Evolutionary conservation across 1,140 invertebrate genomes (phyloP).

Genomic region (Cecropterus lyciades): DNA sequence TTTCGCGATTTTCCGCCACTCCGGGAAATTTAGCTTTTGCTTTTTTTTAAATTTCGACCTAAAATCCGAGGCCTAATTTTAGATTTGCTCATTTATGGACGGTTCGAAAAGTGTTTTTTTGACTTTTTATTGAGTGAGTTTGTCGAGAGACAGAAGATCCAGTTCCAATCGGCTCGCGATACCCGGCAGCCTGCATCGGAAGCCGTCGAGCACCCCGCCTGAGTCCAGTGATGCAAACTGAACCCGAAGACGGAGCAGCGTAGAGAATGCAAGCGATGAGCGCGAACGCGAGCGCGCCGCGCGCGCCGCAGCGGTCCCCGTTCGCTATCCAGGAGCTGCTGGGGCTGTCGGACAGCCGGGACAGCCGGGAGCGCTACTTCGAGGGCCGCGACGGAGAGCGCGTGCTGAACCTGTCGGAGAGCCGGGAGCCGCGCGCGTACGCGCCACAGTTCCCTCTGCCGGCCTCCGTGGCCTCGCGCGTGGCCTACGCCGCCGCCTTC

Average conservation of each 20-base stretch:
- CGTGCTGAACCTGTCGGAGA: slow-evolving; percentile 66
- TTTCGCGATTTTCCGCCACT: slow-evolving; percentile 56
- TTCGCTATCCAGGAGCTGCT: slow-evolving; percentile 96
- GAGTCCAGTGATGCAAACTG: slow-evolving; percentile 8
- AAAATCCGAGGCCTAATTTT: slow-evolving; percentile 14
- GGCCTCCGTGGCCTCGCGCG: slow-evolving; percentile 87
- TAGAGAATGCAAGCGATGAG: slow-evolving; percentile 78
- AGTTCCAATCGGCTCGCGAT: not conserved
- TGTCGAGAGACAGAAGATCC: not conserved
- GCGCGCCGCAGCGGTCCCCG: slow-evolving; percentile 92
- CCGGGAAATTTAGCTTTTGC: slow-evolving; percentile 37
- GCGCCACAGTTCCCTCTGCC: slow-evolving; percentile 83
- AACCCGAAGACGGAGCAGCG: not conserved
- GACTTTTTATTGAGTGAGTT: slow-evolving; percentile 21
- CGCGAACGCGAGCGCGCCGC: slow-evolving; percentile 66
- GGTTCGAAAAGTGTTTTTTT: slow-evolving; percentile 21
- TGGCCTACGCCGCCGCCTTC: slow-evolving; percentile 93
- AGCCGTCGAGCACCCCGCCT: not conserved
- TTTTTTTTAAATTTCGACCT: slow-evolving; percentile 12
- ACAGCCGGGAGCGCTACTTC: slow-evolving; percentile 62
- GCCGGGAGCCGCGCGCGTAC: slow-evolving; percentile 74
- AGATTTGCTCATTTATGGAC: slow-evolving; percentile 13
- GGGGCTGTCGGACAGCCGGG: slow-evolving; percentile 86
- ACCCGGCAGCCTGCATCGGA: not conserved
- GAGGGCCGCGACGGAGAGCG: slow-evolving; percentile 55